Percentiles rank a stretch among this genome's conserved stretches.
phyloP scores from a whole-genome alignment of 2,888 invertebrate species.

The Mesorhabditis spiculigera region DNA sequence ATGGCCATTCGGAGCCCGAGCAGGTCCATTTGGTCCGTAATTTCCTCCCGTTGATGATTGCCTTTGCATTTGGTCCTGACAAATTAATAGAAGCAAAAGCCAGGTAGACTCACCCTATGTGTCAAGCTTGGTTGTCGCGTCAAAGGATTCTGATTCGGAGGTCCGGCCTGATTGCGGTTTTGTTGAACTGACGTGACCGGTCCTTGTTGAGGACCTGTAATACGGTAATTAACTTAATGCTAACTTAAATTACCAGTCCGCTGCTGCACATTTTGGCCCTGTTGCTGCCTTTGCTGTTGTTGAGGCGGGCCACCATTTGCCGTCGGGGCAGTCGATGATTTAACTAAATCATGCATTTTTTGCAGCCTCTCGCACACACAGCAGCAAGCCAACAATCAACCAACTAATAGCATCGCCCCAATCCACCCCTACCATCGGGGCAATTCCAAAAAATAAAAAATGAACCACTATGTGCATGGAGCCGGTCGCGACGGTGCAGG shows the following conservation, averaged over 20 bases:
- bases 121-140: background rate
- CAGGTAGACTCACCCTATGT: background rate
- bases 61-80: background rate
- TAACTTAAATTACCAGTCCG: background rate
- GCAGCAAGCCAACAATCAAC: too few species aligned
- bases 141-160: background rate
- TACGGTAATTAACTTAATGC: background rate
- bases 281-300: conserved; percentile 5
- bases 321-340: background rate
- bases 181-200: background rate
- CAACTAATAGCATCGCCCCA: too few species aligned
- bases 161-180: background rate
- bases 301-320: background rate
- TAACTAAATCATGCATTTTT: too few species aligned
- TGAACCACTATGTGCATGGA: too few species aligned
- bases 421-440: too few species aligned
- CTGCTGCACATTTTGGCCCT: conserved; percentile 8
- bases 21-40: background rate
- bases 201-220: conserved; percentile 1
- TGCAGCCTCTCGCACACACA: too few species aligned
- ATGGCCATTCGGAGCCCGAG: background rate
- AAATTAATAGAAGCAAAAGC: background rate
- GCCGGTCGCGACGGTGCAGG: too few species aligned
- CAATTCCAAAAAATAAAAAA: too few species aligned
- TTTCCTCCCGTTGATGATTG: background rate